A percentile compares a stretch with the other conserved stretches of the same genome.
phyloP scores from a whole-genome alignment of 2,113 vertebrate species.

The Nannobrachium achirus region DNA sequence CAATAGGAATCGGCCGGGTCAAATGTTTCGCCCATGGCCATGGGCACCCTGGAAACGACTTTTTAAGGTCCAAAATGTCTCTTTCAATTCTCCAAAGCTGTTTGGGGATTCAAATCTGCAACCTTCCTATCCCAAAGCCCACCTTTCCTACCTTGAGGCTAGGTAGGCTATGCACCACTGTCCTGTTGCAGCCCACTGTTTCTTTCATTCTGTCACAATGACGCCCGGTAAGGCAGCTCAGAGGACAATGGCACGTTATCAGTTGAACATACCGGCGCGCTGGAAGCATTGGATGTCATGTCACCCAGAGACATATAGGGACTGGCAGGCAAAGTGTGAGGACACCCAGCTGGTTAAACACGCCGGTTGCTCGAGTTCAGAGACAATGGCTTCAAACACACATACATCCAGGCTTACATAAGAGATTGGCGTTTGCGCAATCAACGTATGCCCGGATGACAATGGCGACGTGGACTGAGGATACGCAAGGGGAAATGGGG shows the following conservation, averaged over 20 bases:
- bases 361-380: conserved; percentile 24
- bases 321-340: conserved; percentile 25
- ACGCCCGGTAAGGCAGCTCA: neutral
- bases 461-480: conserved; percentile 12
- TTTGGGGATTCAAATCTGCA: no score
- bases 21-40: no score
- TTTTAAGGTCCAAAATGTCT: no score
- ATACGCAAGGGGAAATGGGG: conserved; percentile 8
- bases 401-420: conserved; percentile 21
- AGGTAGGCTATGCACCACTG: no score
- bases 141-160: no score
- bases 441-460: conserved; percentile 27
- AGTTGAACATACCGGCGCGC: conserved; percentile 24
- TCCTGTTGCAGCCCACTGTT: no score
- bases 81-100: no score
- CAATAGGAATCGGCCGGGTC: no score
- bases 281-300: conserved; percentile 33
- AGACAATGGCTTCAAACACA: conserved; percentile 54
- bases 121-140: no score
- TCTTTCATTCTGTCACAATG: neutral
- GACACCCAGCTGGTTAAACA: conserved; percentile 45
- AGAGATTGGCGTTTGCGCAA: conserved; percentile 29
- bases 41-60: no score
- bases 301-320: conserved; percentile 16
- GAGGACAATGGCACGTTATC: neutral